These are phyloP conservation scores for Brachionus rotundiformis DNA, from an alignment of 1,140 invertebrate species.

Conservation along the genomic window DNA sequence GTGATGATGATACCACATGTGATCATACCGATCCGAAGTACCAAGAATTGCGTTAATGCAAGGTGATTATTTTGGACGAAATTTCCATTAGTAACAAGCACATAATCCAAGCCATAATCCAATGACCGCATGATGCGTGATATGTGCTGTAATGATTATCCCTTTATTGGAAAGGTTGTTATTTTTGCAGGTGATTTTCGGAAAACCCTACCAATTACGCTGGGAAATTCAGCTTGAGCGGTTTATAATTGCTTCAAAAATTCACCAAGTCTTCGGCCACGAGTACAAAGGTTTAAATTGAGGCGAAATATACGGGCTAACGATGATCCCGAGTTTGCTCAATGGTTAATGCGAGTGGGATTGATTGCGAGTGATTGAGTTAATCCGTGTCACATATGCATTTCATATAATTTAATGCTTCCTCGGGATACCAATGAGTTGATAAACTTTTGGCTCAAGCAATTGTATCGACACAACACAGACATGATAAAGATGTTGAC, in stretches of 20 bases:
- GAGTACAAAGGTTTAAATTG: constrained; percentile 53
- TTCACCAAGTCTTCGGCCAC: constrained; percentile 54
- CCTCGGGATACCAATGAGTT: too few relatives aligned
- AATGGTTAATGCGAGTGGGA: constrained; percentile 54
- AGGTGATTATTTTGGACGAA: too few relatives aligned
- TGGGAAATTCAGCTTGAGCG: constrained; percentile 53
- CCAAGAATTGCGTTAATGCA: too few relatives aligned
- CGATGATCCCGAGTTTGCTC: neutral
- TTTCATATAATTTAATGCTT: too few relatives aligned
- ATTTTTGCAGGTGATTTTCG: constrained; percentile 57
- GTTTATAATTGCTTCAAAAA: constrained; percentile 56
- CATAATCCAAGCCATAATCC: too few relatives aligned
- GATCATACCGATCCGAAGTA: too few relatives aligned
- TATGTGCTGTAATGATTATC: constrained; percentile 43
- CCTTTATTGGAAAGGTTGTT: constrained; percentile 56
- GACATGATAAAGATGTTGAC: neutral
- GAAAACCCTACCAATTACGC: constrained; percentile 55
- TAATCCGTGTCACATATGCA: too few relatives aligned
- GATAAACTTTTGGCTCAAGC: neutral
- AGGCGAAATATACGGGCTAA: constrained; percentile 55
- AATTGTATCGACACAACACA: neutral
- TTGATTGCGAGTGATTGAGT: too few relatives aligned
- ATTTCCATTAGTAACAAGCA: too few relatives aligned
- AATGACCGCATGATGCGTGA: constrained; percentile 54
- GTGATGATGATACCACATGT: constrained; percentile 55